Conservation (phyloP, 2,797 vertebrate species). For the Momotus momota region DNA sequence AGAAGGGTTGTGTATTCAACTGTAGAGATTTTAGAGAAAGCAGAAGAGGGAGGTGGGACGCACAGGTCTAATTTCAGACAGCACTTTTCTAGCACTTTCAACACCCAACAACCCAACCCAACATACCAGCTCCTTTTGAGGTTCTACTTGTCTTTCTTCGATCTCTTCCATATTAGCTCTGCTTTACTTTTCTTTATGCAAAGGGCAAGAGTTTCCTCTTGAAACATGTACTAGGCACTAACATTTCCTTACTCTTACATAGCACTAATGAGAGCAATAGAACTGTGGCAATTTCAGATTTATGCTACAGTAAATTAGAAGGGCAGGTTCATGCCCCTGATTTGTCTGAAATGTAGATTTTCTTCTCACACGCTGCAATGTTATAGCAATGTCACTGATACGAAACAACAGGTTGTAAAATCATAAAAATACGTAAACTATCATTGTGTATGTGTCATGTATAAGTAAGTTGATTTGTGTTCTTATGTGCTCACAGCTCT, state of each 20-base stretch:
- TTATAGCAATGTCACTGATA: background rate
- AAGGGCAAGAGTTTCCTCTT: background rate
- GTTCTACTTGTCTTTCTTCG: background rate
- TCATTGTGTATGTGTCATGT: background rate
- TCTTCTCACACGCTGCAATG: background rate
- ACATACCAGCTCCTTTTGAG: background rate
- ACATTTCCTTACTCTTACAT: background rate
- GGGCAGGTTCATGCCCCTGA: background rate
- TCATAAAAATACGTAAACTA: background rate
- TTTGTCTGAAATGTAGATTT: background rate
- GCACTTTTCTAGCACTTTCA: background rate
- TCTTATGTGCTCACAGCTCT: background rate
- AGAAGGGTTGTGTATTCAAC: background rate
- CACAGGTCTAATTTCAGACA: background rate
- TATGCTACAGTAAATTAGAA: background rate
- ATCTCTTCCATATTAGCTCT: background rate
- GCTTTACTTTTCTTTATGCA: background rate
- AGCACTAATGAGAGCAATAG: background rate
- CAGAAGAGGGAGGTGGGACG: background rate
- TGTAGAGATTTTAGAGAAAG: background rate
- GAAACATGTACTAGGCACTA: background rate
- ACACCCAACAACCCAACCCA: background rate
- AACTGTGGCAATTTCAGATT: background rate
- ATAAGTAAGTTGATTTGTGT: background rate
- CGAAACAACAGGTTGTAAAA: background rate